These are phyloP conservation scores for Egretta garzetta DNA, from an alignment of 2,113 vertebrate species.

Conservation along the genomic window DNA sequence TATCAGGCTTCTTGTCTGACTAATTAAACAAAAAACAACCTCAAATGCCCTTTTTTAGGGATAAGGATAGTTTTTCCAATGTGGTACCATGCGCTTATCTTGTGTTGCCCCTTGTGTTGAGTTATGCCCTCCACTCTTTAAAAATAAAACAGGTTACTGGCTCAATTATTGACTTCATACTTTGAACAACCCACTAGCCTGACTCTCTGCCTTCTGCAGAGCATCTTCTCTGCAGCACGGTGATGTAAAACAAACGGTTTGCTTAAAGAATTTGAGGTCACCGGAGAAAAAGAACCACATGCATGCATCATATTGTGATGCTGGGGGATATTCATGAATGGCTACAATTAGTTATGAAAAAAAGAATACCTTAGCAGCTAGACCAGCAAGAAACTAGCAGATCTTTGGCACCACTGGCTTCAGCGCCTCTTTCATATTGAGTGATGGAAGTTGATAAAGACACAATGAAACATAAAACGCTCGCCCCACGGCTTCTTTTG, in stretches of 20 bases:
- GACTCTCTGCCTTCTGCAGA: not conserved
- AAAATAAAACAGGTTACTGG: not conserved
- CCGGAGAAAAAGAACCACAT: not conserved
- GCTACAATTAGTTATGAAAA: not conserved
- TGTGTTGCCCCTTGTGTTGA: not conserved
- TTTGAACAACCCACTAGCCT: not conserved
- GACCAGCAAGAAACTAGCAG: not conserved
- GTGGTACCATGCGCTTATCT: not conserved
- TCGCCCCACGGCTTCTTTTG: not conserved
- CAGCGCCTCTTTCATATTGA: not conserved
- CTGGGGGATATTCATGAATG: not conserved
- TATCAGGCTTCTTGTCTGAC: not conserved
- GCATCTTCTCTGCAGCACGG: not conserved
- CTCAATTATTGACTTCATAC: not conserved
- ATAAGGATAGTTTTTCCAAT: not conserved
- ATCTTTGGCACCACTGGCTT: not conserved
- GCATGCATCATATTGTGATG: not conserved
- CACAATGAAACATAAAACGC: not conserved
- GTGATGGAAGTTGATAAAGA: constrained; percentile 5
- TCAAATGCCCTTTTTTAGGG: not conserved
- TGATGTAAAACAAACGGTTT: not conserved
- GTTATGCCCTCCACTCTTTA: not conserved
- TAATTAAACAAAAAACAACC: not conserved
- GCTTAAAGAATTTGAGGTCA: not conserved
- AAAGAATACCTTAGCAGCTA: not conserved